A percentile compares a stretch with the other conserved stretches of the same genome.
phyloP scores from a whole-genome alignment of 1,140 invertebrate species.

The Ridgeia piscesae region DNA sequence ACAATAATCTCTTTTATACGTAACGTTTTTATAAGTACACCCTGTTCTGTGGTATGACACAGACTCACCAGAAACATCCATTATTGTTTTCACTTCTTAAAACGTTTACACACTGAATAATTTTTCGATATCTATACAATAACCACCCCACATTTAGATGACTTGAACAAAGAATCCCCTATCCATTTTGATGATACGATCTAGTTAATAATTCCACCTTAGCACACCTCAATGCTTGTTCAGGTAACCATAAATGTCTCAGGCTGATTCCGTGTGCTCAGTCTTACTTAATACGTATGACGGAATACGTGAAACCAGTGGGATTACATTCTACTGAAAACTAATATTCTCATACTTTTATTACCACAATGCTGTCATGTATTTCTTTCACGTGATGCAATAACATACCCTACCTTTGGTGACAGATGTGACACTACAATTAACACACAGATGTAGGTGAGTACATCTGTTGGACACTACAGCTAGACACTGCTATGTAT shows the following conservation, averaged over 20 bases:
- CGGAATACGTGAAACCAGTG: neutral
- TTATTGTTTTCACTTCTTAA: neutral
- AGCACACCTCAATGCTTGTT: neutral
- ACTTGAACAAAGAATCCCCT: neutral
- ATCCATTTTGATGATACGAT: neutral
- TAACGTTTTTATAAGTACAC: neutral
- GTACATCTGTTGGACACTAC: neutral
- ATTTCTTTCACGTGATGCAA: neutral
- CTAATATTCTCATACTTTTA: too few species aligned
- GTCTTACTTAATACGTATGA: neutral
- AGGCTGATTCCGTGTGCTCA: neutral
- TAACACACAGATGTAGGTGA: neutral
- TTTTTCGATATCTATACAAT: neutral
- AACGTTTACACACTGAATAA: neutral
- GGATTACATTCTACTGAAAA: too few species aligned
- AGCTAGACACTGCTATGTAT: neutral
- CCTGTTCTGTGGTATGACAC: neutral
- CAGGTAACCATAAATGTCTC: neutral
- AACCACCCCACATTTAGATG: neutral
- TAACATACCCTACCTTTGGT: neutral
- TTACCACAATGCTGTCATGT: too few species aligned
- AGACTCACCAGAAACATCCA: neutral
- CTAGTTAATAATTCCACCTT: neutral
- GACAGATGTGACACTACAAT: neutral
- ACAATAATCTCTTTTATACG: neutral